These are phyloP conservation scores for Diadegma fenestrale DNA, from an alignment of 2,888 invertebrate species.

Conservation along the genomic window DNA sequence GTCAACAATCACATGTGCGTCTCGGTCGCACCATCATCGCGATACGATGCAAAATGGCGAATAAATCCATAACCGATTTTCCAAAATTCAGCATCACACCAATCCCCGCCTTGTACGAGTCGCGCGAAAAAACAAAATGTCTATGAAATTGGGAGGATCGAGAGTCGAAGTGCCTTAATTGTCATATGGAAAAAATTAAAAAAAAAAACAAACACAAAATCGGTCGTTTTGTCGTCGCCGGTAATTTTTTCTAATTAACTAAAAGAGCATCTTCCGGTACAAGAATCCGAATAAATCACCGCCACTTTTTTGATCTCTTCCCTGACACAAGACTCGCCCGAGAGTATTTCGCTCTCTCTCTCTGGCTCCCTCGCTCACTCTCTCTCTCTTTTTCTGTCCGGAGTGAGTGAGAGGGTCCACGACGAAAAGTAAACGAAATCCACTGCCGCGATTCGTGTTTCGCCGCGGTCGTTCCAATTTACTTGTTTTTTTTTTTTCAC, in stretches of 20 bases:
- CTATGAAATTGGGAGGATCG: neutral
- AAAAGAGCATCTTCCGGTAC: conserved; percentile 42
- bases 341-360: conserved; percentile 22
- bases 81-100: too few species aligned
- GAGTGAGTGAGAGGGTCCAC: conserved; percentile 35
- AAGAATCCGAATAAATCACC: conserved; percentile 32
- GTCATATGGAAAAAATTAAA: neutral
- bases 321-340: conserved; percentile 54
- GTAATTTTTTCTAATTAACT: neutral
- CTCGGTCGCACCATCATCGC: neutral
- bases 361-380: neutral
- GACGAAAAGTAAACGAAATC: conserved; percentile 58
- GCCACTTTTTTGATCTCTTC: conserved; percentile 70
- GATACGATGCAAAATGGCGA: neutral
- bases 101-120: neutral
- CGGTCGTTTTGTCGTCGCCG: neutral
- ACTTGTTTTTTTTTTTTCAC: conserved; percentile 19
- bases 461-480: conserved; percentile 34
- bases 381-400: conserved; percentile 22
- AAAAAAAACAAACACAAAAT: neutral
- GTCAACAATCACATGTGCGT: conserved; percentile 14
- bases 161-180: conserved; percentile 14
- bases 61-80: too few species aligned
- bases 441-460: conserved; percentile 39
- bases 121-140: neutral